Evolutionary conservation across 1,140 invertebrate genomes (phyloP).

Genomic region (Luehdorfia chinensis): DNA sequence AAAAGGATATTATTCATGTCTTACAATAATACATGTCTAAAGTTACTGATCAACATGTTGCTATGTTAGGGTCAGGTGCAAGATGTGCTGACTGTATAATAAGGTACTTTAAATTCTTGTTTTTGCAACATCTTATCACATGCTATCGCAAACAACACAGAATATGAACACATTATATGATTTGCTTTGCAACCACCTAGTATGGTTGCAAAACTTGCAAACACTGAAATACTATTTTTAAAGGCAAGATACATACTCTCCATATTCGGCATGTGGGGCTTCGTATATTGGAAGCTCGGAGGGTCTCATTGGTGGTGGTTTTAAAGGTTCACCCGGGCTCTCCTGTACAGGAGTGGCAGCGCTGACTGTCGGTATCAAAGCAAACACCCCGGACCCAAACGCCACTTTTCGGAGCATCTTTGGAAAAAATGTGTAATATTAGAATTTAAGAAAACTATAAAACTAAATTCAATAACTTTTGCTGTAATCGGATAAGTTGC

Average conservation of each 20-base stretch:
- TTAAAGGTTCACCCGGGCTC: slow-evolving; percentile 30
- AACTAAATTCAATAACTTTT: too few relatives aligned
- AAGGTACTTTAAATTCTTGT: too few relatives aligned
- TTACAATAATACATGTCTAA: too few relatives aligned
- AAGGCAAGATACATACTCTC: slow-evolving; percentile 44
- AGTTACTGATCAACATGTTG: too few relatives aligned
- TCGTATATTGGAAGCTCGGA: slow-evolving; percentile 79
- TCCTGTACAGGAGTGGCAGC: slow-evolving; percentile 59
- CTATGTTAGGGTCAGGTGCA: too few relatives aligned
- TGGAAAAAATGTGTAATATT: slow-evolving; percentile 18
- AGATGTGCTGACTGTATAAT: too few relatives aligned
- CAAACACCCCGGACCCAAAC: slow-evolving; percentile 52
- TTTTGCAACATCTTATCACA: too few relatives aligned
- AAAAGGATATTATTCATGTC: not conserved
- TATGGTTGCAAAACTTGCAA: too few relatives aligned
- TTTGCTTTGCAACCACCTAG: too few relatives aligned
- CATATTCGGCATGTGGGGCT: slow-evolving; percentile 62
- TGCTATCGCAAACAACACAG: too few relatives aligned
- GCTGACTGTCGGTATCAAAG: slow-evolving; percentile 48
- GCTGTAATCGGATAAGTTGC: too few relatives aligned
- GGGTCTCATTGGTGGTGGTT: slow-evolving; percentile 63
- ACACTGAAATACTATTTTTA: not conserved
- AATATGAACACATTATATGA: too few relatives aligned
- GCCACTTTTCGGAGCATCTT: slow-evolving; percentile 69
- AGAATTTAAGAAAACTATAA: not conserved